These are phyloP conservation scores for Lagria hirta DNA, from an alignment of 2,888 invertebrate species.

Conservation along the genomic window DNA sequence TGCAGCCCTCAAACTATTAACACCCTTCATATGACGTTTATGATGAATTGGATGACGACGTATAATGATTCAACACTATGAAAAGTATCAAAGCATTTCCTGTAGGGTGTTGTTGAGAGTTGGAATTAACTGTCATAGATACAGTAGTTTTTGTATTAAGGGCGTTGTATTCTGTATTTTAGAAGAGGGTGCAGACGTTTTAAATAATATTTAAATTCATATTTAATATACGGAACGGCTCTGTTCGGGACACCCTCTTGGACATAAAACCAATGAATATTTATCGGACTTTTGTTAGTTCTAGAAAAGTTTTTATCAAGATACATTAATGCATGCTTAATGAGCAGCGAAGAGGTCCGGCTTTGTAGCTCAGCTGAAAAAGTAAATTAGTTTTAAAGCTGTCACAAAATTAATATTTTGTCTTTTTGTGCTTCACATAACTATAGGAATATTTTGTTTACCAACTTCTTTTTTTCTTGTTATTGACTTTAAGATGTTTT, in stretches of 20 bases:
- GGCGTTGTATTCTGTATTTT: conserved; percentile 43
- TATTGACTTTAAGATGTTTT: no score
- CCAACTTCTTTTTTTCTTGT: no score
- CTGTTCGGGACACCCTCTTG: conserved; percentile 34
- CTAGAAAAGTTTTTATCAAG: conserved; percentile 12
- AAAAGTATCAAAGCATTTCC: conserved; percentile 50
- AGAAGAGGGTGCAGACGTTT: conserved; percentile 41
- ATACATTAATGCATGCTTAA: conserved; percentile 18
- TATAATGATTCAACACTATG: conserved; percentile 51
- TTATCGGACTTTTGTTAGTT: conserved; percentile 44
- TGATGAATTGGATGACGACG: conserved; percentile 51
- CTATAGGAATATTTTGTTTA: no score
- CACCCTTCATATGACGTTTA: conserved; percentile 50
- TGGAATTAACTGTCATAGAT: conserved; percentile 53
- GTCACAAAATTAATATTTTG: no score
- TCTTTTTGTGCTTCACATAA: no score
- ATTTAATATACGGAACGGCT: conserved; percentile 47
- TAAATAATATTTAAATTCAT: conserved; percentile 50
- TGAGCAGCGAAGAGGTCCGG: neutral
- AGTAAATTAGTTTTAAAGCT: no score
- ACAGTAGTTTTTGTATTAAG: conserved; percentile 48
- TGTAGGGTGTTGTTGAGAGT: conserved; percentile 39
- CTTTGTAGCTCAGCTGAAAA: no score
- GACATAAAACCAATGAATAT: conserved; percentile 44
- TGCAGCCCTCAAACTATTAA: conserved; percentile 43